Evolutionary conservation across 2,888 invertebrate species (phyloP).

Genomic region (Orthosia cruda): DNA sequence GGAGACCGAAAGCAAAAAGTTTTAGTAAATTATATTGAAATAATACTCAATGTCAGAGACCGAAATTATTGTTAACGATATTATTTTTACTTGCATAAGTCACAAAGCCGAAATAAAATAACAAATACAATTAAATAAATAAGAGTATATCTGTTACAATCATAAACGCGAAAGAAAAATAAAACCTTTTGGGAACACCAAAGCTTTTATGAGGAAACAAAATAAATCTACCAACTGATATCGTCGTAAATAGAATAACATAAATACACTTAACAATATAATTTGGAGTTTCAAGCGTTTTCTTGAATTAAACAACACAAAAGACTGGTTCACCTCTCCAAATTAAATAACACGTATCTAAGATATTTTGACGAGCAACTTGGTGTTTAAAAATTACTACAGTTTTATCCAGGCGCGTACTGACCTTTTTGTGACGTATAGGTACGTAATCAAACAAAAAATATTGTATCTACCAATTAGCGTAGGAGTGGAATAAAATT

Average conservation of each 20-base stretch:
- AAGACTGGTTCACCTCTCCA: neutral
- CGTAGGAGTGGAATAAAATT: neutral
- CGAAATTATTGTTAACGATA: neutral
- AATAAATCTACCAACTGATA: constrained; percentile 34
- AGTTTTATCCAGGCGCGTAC: too few species aligned
- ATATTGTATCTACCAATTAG: neutral
- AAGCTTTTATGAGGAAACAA: constrained; percentile 25
- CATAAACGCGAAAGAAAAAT: constrained; percentile 19
- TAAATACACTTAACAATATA: constrained; percentile 22
- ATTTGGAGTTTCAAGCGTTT: neutral
- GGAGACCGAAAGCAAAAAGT: constrained; percentile 8
- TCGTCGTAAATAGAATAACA: constrained; percentile 12
- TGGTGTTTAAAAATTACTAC: too few species aligned
- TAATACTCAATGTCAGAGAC: neutral
- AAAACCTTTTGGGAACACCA: constrained; percentile 7
- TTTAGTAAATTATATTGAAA: constrained; percentile 1
- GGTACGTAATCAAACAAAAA: too few species aligned
- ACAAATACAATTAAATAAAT: neutral
- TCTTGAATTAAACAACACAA: neutral
- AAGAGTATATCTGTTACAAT: constrained; percentile 13
- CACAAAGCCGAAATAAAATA: neutral
- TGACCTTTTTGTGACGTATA: too few species aligned
- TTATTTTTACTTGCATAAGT: neutral
- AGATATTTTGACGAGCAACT: neutral
- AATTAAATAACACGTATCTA: neutral